Base-by-base conservation (phyloP, 2,797 vertebrate species). In the Myotis daubentonii region DNA sequence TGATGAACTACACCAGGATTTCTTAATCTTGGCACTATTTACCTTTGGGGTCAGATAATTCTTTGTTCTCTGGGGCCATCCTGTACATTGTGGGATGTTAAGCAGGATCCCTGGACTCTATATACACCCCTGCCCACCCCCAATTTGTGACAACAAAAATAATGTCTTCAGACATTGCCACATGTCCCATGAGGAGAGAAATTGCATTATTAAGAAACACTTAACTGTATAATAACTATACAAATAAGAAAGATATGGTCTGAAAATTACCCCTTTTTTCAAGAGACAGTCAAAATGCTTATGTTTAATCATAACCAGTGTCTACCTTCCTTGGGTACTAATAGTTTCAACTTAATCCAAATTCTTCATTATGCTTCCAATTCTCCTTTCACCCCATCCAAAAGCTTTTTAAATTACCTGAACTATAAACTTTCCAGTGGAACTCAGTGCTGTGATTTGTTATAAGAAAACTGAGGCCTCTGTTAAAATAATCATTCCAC, bases 321-420 rank as follows among this genome's bases (percentile, higher is more conserved):
- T 57, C 74, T 22, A 86, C 51, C 6, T 85, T 89, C 70, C 68
- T 95, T 71, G 10, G 3, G 30, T 72, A 47, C 11, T 55, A 83
- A 36, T 74, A 76, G 23, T 85, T 94, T 90, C 6, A 80, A 68
- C 22, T 92, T 79, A 74, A 92, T 80, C 12, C 22, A 93, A 85
- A 94, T 65, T 95, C 36, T 71, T 8, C 20, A 20, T 80, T 79
- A 76, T 1, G 55, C 16, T 93, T 66, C 47, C 12, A n/a, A 13
- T 87, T 22, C 8, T 72, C 72, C 41, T 17, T 13, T 25, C 22
- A 19, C 8, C 28, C 25, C 19, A n/a, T 81, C 38, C 20, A 47
- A 91, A 85, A 76, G 23, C 0, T 60, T 49, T 71, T 36, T n/a
- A 91, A 41, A 22, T 55, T 79, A 57, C 76, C 10, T 70, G 41